Conservation (phyloP, 2,113 vertebrate species). For the Protobothrops mucrosquamatus region DNA sequence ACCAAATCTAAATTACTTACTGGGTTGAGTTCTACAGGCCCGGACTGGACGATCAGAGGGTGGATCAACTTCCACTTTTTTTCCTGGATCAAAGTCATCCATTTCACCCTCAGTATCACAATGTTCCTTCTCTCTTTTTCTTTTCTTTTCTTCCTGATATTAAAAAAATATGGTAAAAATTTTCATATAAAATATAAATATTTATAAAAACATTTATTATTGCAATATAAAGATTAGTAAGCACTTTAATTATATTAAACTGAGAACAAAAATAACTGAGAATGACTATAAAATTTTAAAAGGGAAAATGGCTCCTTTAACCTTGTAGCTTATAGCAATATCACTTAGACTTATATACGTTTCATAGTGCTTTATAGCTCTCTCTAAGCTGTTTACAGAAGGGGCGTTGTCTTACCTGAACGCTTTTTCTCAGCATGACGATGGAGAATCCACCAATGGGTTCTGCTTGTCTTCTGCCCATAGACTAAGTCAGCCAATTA, state of each 20-base stretch:
- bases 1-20: slow-evolving; percentile 52
- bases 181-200: background rate
- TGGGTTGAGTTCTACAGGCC: slow-evolving; percentile 91
- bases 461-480: too few species aligned
- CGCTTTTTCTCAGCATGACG: too few species aligned
- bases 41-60: slow-evolving; percentile 87
- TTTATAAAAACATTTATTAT: background rate
- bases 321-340: background rate
- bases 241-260: background rate
- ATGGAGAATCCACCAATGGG: too few species aligned
- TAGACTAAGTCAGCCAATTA: too few species aligned
- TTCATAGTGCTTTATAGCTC: background rate
- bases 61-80: slow-evolving; percentile 87
- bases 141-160: slow-evolving; percentile 87
- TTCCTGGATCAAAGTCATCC: slow-evolving; percentile 84
- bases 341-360: background rate
- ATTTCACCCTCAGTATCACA: slow-evolving; percentile 84
- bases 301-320: background rate
- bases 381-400: too few species aligned
- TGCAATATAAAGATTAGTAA: background rate
- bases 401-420: too few species aligned
- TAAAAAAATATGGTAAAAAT: background rate
- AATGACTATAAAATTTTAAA: background rate
- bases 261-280: background rate
- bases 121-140: slow-evolving; percentile 89